Evolutionary conservation across 2,113 vertebrate species (phyloP), one percentile per base, ranked within the genome.

Genomic region (Cyanistes caeruleus): DNA sequence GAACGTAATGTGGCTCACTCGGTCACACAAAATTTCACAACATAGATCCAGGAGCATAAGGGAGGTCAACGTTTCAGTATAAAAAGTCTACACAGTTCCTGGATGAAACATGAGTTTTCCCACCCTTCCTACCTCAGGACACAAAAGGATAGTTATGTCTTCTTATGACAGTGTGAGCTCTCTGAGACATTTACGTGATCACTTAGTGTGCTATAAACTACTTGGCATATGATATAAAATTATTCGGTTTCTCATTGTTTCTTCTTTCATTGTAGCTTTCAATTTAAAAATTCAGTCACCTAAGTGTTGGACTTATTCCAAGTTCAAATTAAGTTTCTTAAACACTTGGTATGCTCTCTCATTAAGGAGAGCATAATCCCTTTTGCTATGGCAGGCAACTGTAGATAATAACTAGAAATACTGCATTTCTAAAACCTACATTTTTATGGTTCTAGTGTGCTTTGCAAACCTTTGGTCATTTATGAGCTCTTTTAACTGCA

Each of bases 391-490:
- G 43, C 52, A 80, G 49, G 49, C 55, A 87, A 91, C 55, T 95
- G 69, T 65, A 97, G 91, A 91, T 76, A 93, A 94, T 93, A 97
- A 95, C 95, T 96, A 94, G 96, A 87, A 93, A 73, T 79, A 89
- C 60, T 76, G 11, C 93, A 93, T 93, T 90, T 91, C 74, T 93
- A 65, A 96, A 91, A 84, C 30, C 35, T 74, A 62, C 25, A 82
- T 97, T 97, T 98, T 98, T 93, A 97, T 95, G 39, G 25, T 86
- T 96, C 27, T 85, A 69, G 49, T 92, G 84, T 97, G 94, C 91
- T 97, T 95, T 96, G 91, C 96, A 97, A 97, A 97, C 78, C 78
- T 95, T 97, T 95, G 87, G 69, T 92, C 95, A 92, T 98, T 98
- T 98, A 98, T 93, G 96, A 97, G 90, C 75, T 97, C 74, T 93